A percentile compares a stretch with the other conserved stretches of the same genome.
phyloP scores from a whole-genome alignment of 2,888 invertebrate genomes.

The Calliopum simillimum region DNA sequence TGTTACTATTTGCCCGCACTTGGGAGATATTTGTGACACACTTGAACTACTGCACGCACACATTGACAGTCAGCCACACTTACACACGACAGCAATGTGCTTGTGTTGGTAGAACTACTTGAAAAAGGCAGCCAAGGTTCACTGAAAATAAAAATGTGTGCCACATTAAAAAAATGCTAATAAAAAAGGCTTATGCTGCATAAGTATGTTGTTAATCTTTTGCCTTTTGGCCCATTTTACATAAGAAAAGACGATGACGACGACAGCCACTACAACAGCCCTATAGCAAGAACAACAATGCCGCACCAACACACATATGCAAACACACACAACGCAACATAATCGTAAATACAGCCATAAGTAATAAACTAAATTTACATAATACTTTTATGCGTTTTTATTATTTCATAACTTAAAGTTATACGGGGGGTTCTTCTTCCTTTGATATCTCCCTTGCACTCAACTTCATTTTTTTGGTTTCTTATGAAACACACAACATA shows the following conservation, averaged over 20 bases:
- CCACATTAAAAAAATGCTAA: constrained; percentile 38
- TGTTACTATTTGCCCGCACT: not conserved
- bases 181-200: constrained; percentile 41
- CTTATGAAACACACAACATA: too few species aligned
- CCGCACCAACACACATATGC: not conserved
- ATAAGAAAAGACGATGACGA: not conserved
- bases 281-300: not conserved
- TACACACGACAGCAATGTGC: too few species aligned
- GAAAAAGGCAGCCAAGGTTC: not conserved
- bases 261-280: not conserved
- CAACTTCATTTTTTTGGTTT: too few species aligned
- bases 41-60: not conserved
- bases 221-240: not conserved
- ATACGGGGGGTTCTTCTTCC: not conserved
- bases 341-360: not conserved
- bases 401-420: constrained; percentile 35
- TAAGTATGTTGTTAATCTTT: constrained; percentile 39
- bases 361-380: constrained; percentile 40
- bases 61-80: not conserved
- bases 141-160: constrained; percentile 23
- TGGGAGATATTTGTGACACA: not conserved
- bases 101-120: too few species aligned
- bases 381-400: constrained; percentile 39
- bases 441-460: too few species aligned
- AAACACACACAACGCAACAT: not conserved